A percentile compares a stretch with the other conserved stretches of the same genome.
Evolutionary conservation across 2,888 invertebrate species (phyloP).

Genomic region (Baccha elongata): DNA sequence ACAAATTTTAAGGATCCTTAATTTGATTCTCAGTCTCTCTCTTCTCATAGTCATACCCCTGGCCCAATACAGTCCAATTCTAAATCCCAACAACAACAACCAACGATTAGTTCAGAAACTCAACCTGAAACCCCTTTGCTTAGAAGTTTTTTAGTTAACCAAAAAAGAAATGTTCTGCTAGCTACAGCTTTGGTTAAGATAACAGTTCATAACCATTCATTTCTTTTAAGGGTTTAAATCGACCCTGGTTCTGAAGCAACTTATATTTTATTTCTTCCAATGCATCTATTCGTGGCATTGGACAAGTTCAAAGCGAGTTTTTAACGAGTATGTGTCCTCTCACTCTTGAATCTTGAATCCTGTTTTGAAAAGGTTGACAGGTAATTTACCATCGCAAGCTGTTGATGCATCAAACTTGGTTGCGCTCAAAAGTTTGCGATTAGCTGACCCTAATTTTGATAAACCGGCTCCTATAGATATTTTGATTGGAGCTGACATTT

Average conservation of each 20-base stretch:
- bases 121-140: not conserved
- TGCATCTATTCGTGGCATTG: constrained; percentile 13
- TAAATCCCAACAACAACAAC: not conserved
- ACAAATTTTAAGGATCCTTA: too few relatives aligned
- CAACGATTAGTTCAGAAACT: not conserved
- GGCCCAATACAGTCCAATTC: constrained; percentile 21
- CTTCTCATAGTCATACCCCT: not conserved
- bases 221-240: constrained; percentile 15
- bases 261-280: constrained; percentile 3
- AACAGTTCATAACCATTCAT: not conserved
- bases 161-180: constrained; percentile 10
- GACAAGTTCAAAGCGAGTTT: constrained; percentile 22
- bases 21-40: too few relatives aligned
- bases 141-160: constrained; percentile 4
- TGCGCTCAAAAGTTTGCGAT: constrained; percentile 8
- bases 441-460: constrained; percentile 37
- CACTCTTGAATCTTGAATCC: constrained; percentile 3
- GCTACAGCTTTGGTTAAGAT: constrained; percentile 20
- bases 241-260: constrained; percentile 37
- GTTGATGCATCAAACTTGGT: constrained; percentile 11
- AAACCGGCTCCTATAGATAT: constrained; percentile 30
- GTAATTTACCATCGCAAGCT: constrained; percentile 12
- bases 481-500: constrained; percentile 44
- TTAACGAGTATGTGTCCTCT: constrained; percentile 4
- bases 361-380: constrained; percentile 27